phyloP scores from a whole-genome alignment of 2,797 vertebrate species.

The Dicrostonyx torquatus region DNA sequence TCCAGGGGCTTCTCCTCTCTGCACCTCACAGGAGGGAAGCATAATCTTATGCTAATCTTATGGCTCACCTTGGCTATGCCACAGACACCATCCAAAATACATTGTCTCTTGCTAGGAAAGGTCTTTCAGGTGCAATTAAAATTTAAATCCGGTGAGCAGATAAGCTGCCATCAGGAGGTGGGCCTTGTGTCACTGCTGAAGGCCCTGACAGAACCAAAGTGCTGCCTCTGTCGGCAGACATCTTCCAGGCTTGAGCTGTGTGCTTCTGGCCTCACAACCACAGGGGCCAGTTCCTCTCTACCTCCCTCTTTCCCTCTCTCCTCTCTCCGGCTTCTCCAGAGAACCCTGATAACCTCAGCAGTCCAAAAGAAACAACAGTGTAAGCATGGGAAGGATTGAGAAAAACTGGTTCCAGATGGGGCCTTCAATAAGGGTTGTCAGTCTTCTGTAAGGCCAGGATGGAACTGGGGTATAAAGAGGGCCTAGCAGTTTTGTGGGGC shows the following conservation, averaged over 20 bases:
- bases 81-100: neutral
- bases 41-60: neutral
- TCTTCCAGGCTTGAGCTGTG: neutral
- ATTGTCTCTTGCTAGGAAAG: neutral
- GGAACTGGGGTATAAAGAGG: neutral
- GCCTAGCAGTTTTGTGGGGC: neutral
- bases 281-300: neutral
- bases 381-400: neutral
- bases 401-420: neutral
- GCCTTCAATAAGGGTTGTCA: neutral
- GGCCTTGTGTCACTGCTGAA: neutral
- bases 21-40: neutral
- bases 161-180: neutral
- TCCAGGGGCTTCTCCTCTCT: neutral
- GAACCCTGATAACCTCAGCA: neutral
- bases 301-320: neutral
- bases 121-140: neutral
- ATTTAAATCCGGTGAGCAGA: neutral
- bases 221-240: neutral
- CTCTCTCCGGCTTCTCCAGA: neutral
- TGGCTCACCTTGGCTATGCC: neutral
- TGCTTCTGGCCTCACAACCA: neutral
- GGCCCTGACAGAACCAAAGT: neutral
- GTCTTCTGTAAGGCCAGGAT: neutral
- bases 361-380: neutral